Base-by-base conservation (phyloP, 1,140 invertebrate species). In the Nixonia krombeini region DNA sequence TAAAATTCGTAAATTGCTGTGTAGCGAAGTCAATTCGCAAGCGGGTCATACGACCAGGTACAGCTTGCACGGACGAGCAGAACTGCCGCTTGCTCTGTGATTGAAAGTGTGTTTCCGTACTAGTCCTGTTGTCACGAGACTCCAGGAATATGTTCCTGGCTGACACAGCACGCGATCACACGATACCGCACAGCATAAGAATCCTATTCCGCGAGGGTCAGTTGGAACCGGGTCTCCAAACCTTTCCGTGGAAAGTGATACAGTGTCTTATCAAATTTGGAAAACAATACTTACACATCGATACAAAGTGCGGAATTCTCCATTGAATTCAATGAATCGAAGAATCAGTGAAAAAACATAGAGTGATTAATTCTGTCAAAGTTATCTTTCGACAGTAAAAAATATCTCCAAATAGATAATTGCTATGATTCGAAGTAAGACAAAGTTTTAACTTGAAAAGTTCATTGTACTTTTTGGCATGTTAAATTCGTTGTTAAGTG, bases 121-220 rank as follows among this genome's bases (percentile, higher is more conserved):
- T 61, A 61, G 10, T 33, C 45, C 73, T 79, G 78, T 82, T 85
- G 83, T 84, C 83, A 81, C 75, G 79, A 72, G 61, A 80, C 67
- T 68, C 76, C 76, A 74, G 74, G 70, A 77, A 81, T 79, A 77
- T 80, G 67, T 68, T 52, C 41, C 55, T 71, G 59, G 72, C 71
- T 76, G 77, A 81, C 75, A 62, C 74, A 72, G 81, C 83, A 84
- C 83, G 83, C 83, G 81, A 84, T 82, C 73, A 53, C 57, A 63
- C 56, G 55, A 55, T 70, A 69, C 65, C 37, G 52, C 38, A 42
- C 58, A 57, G 69, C 65, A 73, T 71, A 9, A 9, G 13, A 44
- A 13, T 18, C 12, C 28, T 29, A 28, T n/a, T n/a, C n/a, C n/a
- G n/a, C n/a, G n/a, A n/a, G n/a, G n/a, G n/a, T 62, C 51, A 42